A percentile compares a stretch with the other conserved stretches of the same genome.
phyloP scores from a whole-genome alignment of 2,888 invertebrate species.

The Prenolepis imparis region DNA sequence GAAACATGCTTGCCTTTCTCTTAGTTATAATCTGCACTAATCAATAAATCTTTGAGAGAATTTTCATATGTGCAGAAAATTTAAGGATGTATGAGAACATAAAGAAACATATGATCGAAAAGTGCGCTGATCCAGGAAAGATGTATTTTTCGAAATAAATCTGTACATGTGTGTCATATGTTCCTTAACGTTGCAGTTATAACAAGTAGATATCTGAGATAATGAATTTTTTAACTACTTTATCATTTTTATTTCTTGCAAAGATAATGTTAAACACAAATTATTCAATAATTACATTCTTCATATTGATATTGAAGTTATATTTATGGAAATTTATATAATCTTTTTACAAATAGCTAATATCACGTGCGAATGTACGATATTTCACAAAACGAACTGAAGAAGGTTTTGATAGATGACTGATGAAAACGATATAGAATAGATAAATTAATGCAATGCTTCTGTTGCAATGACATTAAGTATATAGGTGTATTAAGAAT shows the following conservation, averaged over 20 bases:
- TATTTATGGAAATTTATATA: neutral
- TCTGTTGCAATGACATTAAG: neutral
- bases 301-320: neutral
- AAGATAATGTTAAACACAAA: neutral
- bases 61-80: neutral
- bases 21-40: constrained; percentile 29
- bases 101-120: neutral
- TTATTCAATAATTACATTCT: constrained; percentile 1
- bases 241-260: neutral
- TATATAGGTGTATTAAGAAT: neutral
- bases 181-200: neutral
- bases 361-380: neutral
- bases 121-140: neutral
- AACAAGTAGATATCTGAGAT: neutral
- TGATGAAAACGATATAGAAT: neutral
- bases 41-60: constrained; percentile 22
- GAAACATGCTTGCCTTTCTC: constrained; percentile 13
- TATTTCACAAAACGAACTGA: neutral
- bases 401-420: neutral
- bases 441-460: neutral
- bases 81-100: neutral
- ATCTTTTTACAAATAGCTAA: constrained; percentile 9
- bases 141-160: neutral
- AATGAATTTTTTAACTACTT: neutral
- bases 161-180: neutral